phyloP scores from a whole-genome alignment of 2,888 invertebrate genomes.

The Athalia circularis region DNA sequence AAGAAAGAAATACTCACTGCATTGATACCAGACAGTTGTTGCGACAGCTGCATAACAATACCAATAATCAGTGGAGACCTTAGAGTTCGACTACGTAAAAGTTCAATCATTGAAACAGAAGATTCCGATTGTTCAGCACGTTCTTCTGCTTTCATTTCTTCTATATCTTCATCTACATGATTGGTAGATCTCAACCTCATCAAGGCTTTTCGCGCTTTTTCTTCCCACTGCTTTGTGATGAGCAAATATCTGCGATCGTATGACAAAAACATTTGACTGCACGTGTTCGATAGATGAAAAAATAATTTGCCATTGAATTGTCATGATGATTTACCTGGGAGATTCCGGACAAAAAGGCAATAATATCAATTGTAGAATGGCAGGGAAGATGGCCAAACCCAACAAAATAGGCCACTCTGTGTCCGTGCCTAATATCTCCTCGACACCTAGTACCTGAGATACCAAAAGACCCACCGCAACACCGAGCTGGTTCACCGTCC shows the following conservation, averaged over 20 bases:
- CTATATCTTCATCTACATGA: constrained; percentile 95
- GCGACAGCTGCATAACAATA: constrained; percentile 97
- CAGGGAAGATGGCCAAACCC: constrained; percentile 93
- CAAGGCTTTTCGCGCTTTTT: constrained; percentile 88
- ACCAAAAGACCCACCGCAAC: constrained; percentile 95
- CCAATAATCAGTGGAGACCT: constrained; percentile 94
- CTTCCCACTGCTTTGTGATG: constrained; percentile 95
- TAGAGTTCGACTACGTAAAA: constrained; percentile 92
- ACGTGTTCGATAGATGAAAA: neutral
- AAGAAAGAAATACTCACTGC: constrained; percentile 81
- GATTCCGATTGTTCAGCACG: constrained; percentile 92
- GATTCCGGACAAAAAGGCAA: constrained; percentile 97
- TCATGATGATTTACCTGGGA: constrained; percentile 78
- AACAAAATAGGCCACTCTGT: constrained; percentile 96
- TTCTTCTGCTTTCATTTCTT: constrained; percentile 97
- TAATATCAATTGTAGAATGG: constrained; percentile 91
- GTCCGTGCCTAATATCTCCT: constrained; percentile 95
- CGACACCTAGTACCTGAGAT: constrained; percentile 96
- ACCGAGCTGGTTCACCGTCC: constrained; percentile 97
- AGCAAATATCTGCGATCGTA: constrained; percentile 83
- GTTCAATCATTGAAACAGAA: constrained; percentile 93
- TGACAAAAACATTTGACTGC: neutral
- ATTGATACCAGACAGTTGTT: constrained; percentile 98
- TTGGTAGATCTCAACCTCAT: constrained; percentile 72
- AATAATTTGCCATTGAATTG: neutral